Percentiles rank a stretch among this genome's conserved stretches.
phyloP scores from a whole-genome alignment of 2,113 vertebrate genomes.

The Erinaceus europaeus region DNA sequence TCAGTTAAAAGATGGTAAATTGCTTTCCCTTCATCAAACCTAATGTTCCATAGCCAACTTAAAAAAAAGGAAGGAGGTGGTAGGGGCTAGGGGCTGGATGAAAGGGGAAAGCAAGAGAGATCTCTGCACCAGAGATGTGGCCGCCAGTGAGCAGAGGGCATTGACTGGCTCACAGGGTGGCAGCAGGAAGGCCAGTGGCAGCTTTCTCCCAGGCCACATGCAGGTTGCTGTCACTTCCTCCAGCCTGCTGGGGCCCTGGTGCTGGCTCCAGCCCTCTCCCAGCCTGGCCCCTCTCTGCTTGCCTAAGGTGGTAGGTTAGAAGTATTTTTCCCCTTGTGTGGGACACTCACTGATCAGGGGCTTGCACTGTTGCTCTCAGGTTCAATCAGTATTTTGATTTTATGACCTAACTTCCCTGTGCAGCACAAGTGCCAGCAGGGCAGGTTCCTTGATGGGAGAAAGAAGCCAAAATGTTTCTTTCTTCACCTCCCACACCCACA shows the following conservation, averaged over 20 bases:
- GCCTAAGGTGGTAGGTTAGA: background rate
- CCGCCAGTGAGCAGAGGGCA: fast-evolving
- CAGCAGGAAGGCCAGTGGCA: background rate
- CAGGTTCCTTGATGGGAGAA: constrained; percentile 58
- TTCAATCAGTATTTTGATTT: too few relatives aligned
- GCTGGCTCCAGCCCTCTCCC: fast-evolving
- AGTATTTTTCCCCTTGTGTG: background rate
- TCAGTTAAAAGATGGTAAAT: constrained; percentile 74
- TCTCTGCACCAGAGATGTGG: background rate
- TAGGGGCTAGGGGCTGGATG: background rate
- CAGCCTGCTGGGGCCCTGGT: fast-evolving
- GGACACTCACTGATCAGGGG: too few relatives aligned
- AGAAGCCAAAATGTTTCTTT: constrained; percentile 39
- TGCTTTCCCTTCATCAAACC: constrained; percentile 71
- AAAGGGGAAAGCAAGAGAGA: background rate
- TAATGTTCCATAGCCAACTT: constrained; percentile 68
- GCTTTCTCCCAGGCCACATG: background rate
- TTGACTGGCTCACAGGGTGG: too few relatives aligned
- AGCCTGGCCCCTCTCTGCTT: background rate
- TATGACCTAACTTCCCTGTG: too few relatives aligned
- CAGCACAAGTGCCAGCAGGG: constrained; percentile 31
- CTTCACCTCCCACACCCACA: background rate
- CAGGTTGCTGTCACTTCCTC: fast-evolving
- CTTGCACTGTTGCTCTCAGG: too few relatives aligned
- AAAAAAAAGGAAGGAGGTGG: background rate